These are phyloP conservation scores for Steinernema scapterisci DNA, from an alignment of 2,888 invertebrate genomes.

Conservation along the genomic window DNA sequence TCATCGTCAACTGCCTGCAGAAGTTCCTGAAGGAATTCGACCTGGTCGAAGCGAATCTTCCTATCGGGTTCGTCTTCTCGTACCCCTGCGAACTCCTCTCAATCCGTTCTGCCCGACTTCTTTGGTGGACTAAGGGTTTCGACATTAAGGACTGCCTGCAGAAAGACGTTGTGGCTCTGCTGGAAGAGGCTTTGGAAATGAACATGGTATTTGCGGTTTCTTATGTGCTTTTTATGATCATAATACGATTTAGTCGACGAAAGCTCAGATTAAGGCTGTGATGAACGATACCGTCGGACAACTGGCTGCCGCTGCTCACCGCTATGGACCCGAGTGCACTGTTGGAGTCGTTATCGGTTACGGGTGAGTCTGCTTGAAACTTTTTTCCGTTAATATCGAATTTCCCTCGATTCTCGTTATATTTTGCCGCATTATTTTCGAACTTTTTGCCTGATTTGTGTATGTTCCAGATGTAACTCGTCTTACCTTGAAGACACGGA, in stretches of 20 bases:
- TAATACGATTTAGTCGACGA: conserved; percentile 57
- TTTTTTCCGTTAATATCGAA: neutral
- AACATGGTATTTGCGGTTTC: conserved; percentile 58
- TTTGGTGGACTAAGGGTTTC: conserved; percentile 68
- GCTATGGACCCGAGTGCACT: conserved; percentile 66
- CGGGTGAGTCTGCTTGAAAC: conserved; percentile 49
- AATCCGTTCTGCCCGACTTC: conserved; percentile 66
- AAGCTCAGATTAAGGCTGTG: conserved; percentile 67
- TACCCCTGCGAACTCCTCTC: conserved; percentile 67
- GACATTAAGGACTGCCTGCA: conserved; percentile 67
- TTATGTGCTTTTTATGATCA: conserved; percentile 5
- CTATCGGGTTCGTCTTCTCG: conserved; percentile 68
- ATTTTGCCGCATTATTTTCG: neutral
- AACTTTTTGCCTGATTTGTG: neutral
- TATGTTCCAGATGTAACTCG: conserved; percentile 63
- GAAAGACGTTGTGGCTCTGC: conserved; percentile 65
- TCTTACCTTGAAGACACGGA: conserved; percentile 66
- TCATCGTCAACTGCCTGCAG: conserved; percentile 67
- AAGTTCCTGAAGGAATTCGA: conserved; percentile 65
- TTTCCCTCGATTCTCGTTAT: neutral
- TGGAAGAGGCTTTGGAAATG: conserved; percentile 66
- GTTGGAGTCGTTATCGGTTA: conserved; percentile 67
- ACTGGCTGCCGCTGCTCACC: conserved; percentile 65
- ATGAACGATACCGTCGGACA: conserved; percentile 68
- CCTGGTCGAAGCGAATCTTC: conserved; percentile 63